Evolutionary conservation across 2,797 vertebrate species (phyloP).

Genomic region (Crypturellus tataupa): DNA sequence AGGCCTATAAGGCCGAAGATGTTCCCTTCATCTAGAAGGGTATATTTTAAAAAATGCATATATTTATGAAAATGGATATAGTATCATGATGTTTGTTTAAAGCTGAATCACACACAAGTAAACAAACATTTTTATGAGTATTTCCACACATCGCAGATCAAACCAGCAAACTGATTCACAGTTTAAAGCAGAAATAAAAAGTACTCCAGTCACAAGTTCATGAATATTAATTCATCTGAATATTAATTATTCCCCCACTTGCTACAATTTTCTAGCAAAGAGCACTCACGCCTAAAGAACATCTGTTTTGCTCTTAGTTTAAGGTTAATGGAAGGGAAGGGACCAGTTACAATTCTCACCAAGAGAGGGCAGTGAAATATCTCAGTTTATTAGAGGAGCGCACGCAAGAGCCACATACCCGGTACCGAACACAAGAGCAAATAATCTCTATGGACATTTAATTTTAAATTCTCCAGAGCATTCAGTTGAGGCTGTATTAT

Average conservation of each 20-base stretch:
- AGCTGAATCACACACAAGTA: background rate
- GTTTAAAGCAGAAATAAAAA: background rate
- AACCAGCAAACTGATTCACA: background rate
- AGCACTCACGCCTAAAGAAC: background rate
- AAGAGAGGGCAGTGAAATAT: conserved; percentile 72
- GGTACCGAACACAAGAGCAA: background rate
- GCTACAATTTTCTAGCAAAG: background rate
- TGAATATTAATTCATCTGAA: background rate
- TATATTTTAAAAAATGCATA: background rate
- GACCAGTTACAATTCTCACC: conserved; percentile 38
- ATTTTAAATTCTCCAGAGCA: conserved; percentile 40
- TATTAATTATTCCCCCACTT: background rate
- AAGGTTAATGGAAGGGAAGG: background rate
- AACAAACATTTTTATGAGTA: background rate
- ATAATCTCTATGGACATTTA: conserved; percentile 36
- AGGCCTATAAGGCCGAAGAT: background rate
- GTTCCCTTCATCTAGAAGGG: background rate
- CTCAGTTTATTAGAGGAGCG: conserved; percentile 25
- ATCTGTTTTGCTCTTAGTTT: background rate
- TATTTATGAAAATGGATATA: background rate
- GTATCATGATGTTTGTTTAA: background rate
- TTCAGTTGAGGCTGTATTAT: conserved; percentile 40
- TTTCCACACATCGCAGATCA: background rate
- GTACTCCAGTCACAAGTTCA: background rate
- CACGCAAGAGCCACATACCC: background rate